Evolutionary conservation across 2,888 invertebrate species (phyloP).

Genomic region (Cyaniris semiargus): DNA sequence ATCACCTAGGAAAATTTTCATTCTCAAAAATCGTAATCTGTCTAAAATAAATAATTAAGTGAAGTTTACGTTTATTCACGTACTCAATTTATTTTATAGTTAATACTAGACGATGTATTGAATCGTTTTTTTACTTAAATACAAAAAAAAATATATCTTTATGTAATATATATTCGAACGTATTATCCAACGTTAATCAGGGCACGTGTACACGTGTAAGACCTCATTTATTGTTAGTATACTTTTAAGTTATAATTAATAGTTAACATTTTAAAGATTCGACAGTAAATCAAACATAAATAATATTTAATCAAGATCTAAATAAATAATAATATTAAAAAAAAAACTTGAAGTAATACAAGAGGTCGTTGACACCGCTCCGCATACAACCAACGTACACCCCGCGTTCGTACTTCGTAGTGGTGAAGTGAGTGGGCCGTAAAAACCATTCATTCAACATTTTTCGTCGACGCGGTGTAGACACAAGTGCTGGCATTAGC

Average conservation of each 20-base stretch:
- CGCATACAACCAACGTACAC: conserved; percentile 59
- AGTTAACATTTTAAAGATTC: neutral
- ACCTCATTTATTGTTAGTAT: neutral
- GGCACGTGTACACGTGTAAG: neutral
- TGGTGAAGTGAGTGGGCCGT: conserved; percentile 59
- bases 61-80: no score
- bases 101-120: neutral
- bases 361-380: conserved; percentile 66
- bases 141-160: no score
- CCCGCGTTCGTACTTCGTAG: conserved; percentile 56
- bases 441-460: conserved; percentile 70
- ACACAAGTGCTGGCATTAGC: conserved; percentile 52
- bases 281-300: neutral
- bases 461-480: conserved; percentile 51
- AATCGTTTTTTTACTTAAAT: neutral
- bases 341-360: conserved; percentile 49
- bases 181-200: neutral
- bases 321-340: conserved; percentile 39
- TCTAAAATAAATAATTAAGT: neutral
- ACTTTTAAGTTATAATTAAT: neutral
- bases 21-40: neutral
- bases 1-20: no score
- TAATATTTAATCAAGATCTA: neutral
- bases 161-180: neutral
- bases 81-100: neutral